Evolutionary conservation across 2,797 vertebrate species (phyloP), one percentile per base, ranked within the genome.

Genomic region (Hephaestus fuliginosus): DNA sequence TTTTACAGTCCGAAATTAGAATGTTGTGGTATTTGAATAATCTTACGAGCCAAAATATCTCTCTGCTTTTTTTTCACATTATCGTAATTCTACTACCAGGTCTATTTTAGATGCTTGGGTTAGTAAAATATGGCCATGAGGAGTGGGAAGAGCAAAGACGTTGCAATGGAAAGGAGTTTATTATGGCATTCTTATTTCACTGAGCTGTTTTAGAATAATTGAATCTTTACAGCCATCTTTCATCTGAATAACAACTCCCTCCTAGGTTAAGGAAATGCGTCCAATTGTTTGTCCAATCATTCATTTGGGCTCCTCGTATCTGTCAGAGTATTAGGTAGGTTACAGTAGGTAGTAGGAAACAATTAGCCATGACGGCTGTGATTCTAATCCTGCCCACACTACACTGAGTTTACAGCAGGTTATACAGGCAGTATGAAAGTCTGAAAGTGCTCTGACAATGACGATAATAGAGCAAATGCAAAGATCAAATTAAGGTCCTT

Each of bases 1-100:
- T 71, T 74, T 78, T 70, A 81, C 49, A 52, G 36, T 63, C 62
- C 1, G 1, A 84, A 82, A 73, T 75, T 70, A 81, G 61, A 78
- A 73, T 60, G 30, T 61, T 60, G 41, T 60, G 44, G 55, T 76
- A 53, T 76, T 52, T 48, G 43, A 67, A 58, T 81, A 60, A 79
- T 68, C 55, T 69, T 60, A 49, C 2, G 7, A 28, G 61, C 36
- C 12, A 66, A 79, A 78, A 75, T 46, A 67, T 39, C 56, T 66
- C n/a, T 60, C 15, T 28, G 6, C 8, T 56, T 56, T 75, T 52
- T 78, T 72, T 33, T 12, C 46, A 52, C 49, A 52, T 49, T 48
- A 48, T 65, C 7, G 0, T 1, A 41, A 66, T 64, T 70, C 44
- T 70, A 44, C 63, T 76, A 30, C 33, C 39, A 17, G 41, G 20